Conservation (phyloP, 2,113 vertebrate genomes). For the Solenodon paradoxus region DNA sequence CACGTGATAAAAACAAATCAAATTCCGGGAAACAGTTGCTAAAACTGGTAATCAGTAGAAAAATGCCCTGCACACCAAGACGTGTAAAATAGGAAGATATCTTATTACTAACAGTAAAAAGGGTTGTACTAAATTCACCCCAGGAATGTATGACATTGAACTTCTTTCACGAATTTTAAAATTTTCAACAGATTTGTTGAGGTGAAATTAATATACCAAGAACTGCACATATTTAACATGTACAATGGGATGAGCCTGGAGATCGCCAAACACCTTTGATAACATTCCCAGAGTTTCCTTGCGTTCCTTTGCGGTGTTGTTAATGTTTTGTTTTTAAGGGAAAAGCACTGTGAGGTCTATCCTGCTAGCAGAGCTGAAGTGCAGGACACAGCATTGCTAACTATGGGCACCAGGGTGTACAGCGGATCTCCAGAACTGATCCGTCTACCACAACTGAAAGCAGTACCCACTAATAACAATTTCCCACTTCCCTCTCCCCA, state of each 20-base stretch:
- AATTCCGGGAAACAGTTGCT: slow-evolving; percentile 31
- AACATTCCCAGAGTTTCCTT: neutral
- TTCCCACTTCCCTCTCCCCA: neutral
- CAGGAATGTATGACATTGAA: neutral
- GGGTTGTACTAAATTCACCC: neutral
- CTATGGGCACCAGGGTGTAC: neutral
- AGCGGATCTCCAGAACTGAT: neutral
- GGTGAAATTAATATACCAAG: neutral
- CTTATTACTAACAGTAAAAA: slow-evolving; percentile 33
- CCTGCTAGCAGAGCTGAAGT: slow-evolving; percentile 1
- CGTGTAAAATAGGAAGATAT: neutral
- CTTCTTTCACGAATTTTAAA: neutral
- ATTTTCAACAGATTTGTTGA: neutral
- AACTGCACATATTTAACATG: neutral
- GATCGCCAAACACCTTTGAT: neutral
- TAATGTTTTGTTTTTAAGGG: neutral
- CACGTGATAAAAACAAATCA: neutral
- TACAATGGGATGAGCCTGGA: neutral
- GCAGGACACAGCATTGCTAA: neutral
- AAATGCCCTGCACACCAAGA: neutral
- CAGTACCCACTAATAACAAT: neutral
- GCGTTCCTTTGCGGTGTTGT: neutral
- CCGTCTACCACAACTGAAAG: neutral
- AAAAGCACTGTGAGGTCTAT: neutral
- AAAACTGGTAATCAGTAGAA: neutral